These are phyloP conservation scores for Scotopteryx bipunctaria DNA, from an alignment of 2,888 invertebrate genomes.

Conservation along the genomic window DNA sequence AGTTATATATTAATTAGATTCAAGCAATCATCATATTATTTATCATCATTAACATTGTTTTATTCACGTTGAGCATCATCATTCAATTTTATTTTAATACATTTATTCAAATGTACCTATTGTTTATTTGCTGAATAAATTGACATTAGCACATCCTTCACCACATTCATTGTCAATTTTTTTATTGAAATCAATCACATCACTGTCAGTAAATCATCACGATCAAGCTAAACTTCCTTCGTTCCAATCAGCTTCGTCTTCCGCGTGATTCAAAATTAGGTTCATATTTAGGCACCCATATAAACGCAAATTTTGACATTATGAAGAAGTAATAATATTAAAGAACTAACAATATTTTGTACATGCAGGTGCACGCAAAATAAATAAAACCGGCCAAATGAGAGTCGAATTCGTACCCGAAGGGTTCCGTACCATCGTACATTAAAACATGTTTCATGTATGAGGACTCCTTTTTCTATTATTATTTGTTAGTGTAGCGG, in stretches of 20 bases:
- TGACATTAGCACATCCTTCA: constrained; percentile 16
- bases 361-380: too few species aligned
- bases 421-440: too few species aligned
- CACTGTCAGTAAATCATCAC: constrained; percentile 31
- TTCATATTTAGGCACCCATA: background rate
- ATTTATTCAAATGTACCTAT: constrained; percentile 7
- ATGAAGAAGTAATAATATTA: too few species aligned
- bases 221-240: constrained; percentile 39
- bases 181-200: constrained; percentile 30
- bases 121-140: constrained; percentile 14
- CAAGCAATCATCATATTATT: background rate
- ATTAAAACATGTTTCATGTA: too few species aligned
- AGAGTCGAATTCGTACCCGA: too few species aligned
- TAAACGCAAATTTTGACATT: too few species aligned
- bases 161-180: constrained; percentile 23
- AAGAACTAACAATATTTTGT: too few species aligned
- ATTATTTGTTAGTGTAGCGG: too few species aligned
- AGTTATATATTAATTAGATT: too few species aligned
- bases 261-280: constrained; percentile 39
- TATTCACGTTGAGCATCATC: constrained; percentile 5
- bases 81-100: constrained; percentile 7
- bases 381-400: too few species aligned
- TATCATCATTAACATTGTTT: background rate
- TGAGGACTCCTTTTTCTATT: too few species aligned
- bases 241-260: constrained; percentile 44